Evolutionary conservation across 2,888 invertebrate species (phyloP), one percentile per base, ranked within the genome.

Genomic region (Tetheella fluctuosa): DNA sequence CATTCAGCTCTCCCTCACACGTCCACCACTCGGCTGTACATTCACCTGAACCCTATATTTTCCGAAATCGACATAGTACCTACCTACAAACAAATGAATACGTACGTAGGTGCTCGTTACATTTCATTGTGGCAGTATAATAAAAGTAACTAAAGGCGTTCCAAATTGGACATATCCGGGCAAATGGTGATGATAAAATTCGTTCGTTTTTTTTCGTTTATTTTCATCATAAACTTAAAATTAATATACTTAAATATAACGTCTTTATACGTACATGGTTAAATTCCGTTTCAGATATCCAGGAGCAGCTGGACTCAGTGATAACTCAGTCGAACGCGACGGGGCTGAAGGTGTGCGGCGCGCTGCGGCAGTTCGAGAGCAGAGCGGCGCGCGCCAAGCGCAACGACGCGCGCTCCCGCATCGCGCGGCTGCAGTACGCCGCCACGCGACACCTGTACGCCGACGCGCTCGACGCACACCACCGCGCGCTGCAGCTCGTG

Each of bases 291-390:
- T 23, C 83, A 95, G 95, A 93, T 59, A 85, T 95, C 76, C 95
- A 95, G 84, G 91, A 94, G 66, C 95, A 95, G 80, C 80, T 95
- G 81, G 95, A 95, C 67, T 85, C 86, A 34, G 88, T 94, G 68
- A 94, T 94, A 70, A 91, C 92, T 67, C 88, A 89, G 53, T 93
- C 94, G 64, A 90, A 93, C 73, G 93, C 89, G 58, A 85, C 90
- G 2, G 94, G 94, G 8, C 84, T 91, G 64, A 91, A 92, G 78
- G 84, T 94, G 65, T 90, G 94, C 76, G 92, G 87, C 58, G 94
- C 94, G 73, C 87, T 95, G 76, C 93, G 94, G 70, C 94, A 86
- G 81, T 81, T 93, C 67, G 88, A 89, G 74, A 76, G 76, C 57
- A 82, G 80, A 53, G 81, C 59, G 73, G 64, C 48, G 74, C 67